A percentile compares a stretch with the other conserved stretches of the same genome.
phyloP scores from a whole-genome alignment of 2,113 vertebrate genomes.

The Pachycephala philippinensis region DNA sequence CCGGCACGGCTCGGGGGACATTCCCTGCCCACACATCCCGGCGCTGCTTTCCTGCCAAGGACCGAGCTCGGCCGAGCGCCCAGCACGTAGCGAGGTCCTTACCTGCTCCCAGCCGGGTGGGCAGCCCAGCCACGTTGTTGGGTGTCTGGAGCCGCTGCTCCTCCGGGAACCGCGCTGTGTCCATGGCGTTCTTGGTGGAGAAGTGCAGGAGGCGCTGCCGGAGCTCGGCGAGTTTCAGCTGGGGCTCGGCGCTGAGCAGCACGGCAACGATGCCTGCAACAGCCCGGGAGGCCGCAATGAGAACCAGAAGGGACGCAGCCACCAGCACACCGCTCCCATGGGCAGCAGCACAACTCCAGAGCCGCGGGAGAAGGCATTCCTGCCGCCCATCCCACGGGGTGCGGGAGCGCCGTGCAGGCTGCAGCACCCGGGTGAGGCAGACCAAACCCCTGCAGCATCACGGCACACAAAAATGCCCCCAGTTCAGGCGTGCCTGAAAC shows the following conservation, averaged over 20 bases:
- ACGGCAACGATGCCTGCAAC: slow-evolving; percentile 77
- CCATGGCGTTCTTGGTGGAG: slow-evolving; percentile 71
- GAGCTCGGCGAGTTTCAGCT: slow-evolving; percentile 70
- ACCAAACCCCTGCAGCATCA: rapidly evolving
- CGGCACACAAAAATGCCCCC: rapidly evolving
- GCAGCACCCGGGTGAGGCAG: background rate
- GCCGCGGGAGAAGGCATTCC: background rate
- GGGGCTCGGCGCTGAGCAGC: slow-evolving; percentile 73
- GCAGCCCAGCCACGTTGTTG: slow-evolving; percentile 76
- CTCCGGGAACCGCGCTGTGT: slow-evolving; percentile 70
- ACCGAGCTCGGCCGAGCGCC: background rate
- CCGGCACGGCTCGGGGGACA: rapidly evolving
- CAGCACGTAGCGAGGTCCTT: background rate
- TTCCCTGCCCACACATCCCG: rapidly evolving
- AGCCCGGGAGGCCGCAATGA: background rate
- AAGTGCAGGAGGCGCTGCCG: slow-evolving; percentile 79
- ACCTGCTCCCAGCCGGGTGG: slow-evolving; percentile 39
- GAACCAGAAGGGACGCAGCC: background rate
- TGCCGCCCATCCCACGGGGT: rapidly evolving
- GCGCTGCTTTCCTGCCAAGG: rapidly evolving
- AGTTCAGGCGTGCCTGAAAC: background rate
- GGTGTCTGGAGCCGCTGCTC: slow-evolving; percentile 76
- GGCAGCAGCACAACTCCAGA: background rate
- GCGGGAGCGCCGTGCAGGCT: background rate
- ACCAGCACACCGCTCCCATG: rapidly evolving